Evolutionary conservation across 1,140 invertebrate genomes (phyloP).

Genomic region (Drosophila subpulchrella): DNA sequence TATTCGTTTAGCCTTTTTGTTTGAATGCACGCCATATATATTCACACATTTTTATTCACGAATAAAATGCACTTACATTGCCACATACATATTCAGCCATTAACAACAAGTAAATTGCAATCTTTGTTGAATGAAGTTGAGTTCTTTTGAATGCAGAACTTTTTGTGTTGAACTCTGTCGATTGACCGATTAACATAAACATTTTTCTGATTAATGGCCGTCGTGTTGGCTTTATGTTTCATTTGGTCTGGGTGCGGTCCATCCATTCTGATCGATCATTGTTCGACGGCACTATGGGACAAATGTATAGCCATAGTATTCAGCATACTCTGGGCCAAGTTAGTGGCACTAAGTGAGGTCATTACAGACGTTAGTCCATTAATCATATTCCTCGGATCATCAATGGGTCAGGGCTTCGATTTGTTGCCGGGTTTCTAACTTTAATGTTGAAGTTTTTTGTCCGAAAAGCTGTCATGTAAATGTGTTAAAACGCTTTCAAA

Average conservation of each 20-base stretch:
- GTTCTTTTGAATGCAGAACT: slow-evolving; percentile 28
- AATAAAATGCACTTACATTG: slow-evolving; percentile 2
- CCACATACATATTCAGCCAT: slow-evolving; percentile 19
- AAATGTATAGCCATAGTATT: slow-evolving; percentile 24
- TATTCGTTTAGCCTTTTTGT: neutral
- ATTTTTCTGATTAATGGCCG: slow-evolving; percentile 43
- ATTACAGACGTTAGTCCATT: slow-evolving; percentile 28
- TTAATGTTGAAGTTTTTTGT: slow-evolving; percentile 24
- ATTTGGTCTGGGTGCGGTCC: slow-evolving; percentile 44
- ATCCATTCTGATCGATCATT: slow-evolving; percentile 58
- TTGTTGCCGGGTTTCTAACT: slow-evolving; percentile 22
- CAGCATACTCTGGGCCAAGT: slow-evolving; percentile 18
- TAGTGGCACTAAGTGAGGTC: slow-evolving; percentile 42
- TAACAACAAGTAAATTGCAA: slow-evolving; percentile 36
- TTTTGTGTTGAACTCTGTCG: slow-evolving; percentile 14
- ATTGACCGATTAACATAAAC: slow-evolving; percentile 45
- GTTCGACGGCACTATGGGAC: slow-evolving; percentile 47
- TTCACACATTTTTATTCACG: slow-evolving; percentile 7
- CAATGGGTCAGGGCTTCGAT: slow-evolving; percentile 49
- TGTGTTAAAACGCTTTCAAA: slow-evolving; percentile 42
- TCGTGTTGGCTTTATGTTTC: slow-evolving; percentile 27
- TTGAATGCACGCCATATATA: neutral
- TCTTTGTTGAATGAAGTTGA: slow-evolving; percentile 22
- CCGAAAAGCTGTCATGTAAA: slow-evolving; percentile 17
- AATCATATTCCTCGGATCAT: slow-evolving; percentile 38